Evolutionary conservation across 2,113 vertebrate genomes (phyloP).

Genomic region (Pelecanus crispus): DNA sequence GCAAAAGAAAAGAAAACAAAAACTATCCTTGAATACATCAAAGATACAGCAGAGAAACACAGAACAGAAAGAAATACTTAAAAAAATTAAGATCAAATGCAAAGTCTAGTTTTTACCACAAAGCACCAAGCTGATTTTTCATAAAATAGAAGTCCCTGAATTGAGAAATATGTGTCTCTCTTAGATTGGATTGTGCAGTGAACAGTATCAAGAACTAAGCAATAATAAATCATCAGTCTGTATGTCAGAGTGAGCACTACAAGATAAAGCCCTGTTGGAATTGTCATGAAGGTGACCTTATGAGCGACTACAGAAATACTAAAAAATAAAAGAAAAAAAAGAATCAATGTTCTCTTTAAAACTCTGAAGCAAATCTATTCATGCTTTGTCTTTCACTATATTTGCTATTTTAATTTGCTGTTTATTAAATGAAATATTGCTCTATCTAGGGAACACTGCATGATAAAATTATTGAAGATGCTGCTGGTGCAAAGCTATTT

Average conservation of each 20-base stretch:
- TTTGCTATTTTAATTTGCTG: constrained; percentile 66
- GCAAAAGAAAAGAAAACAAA: constrained; percentile 7
- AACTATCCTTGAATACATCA: neutral
- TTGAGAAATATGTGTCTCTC: constrained; percentile 85
- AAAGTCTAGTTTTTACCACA: constrained; percentile 60
- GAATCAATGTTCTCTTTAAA: constrained; percentile 42
- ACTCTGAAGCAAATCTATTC: constrained; percentile 38
- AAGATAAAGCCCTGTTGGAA: constrained; percentile 74
- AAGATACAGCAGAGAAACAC: neutral
- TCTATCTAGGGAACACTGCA: constrained; percentile 44
- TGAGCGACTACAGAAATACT: constrained; percentile 39
- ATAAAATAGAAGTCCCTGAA: constrained; percentile 83
- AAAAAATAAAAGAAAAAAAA: constrained; percentile 35
- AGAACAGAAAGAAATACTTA: constrained; percentile 36
- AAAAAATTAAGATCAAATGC: constrained; percentile 65
- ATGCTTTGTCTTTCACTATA: constrained; percentile 22
- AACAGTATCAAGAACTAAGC: constrained; percentile 82
- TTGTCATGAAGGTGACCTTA: constrained; percentile 82
- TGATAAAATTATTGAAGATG: constrained; percentile 68
- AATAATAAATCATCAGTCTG: constrained; percentile 81
- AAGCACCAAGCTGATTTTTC: constrained; percentile 74
- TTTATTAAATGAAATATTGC: constrained; percentile 69
- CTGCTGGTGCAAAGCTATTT: constrained; percentile 67
- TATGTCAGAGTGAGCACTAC: constrained; percentile 73
- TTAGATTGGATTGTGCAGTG: constrained; percentile 86